These are phyloP conservation scores for Sebastes steindachneri DNA, from an alignment of 2,797 vertebrate genomes.

Conservation along the genomic window DNA sequence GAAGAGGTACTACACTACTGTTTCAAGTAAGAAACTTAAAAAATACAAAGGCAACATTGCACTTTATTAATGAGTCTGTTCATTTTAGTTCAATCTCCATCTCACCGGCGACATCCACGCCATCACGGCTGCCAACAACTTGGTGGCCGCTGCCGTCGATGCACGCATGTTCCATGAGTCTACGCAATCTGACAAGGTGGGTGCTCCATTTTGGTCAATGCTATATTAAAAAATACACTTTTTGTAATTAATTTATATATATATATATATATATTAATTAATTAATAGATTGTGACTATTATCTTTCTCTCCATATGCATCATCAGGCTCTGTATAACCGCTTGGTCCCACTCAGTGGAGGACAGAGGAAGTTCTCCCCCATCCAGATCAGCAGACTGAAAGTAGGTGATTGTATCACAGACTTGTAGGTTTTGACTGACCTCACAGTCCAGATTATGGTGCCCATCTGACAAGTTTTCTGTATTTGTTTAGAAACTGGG, in stretches of 20 bases:
- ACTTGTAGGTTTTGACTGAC: neutral
- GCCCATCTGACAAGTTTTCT: neutral
- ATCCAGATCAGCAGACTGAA: constrained; percentile 92
- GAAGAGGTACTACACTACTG: constrained; percentile 89
- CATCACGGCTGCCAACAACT: constrained; percentile 97
- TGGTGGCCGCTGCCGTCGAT: constrained; percentile 94
- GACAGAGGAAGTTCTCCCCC: constrained; percentile 90
- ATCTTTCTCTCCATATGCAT: neutral
- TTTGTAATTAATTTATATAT: neutral
- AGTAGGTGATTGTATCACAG: constrained; percentile 67
- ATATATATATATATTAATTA: neutral
- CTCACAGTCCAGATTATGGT: neutral
- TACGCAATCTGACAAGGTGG: constrained; percentile 94
- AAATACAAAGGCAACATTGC: neutral
- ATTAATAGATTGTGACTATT: neutral
- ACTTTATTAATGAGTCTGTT: neutral
- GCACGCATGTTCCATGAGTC: constrained; percentile 95
- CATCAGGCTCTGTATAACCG: constrained; percentile 93
- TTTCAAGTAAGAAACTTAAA: neutral
- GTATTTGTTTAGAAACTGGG: constrained; percentile 87
- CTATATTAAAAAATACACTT: neutral
- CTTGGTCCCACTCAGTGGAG: constrained; percentile 89
- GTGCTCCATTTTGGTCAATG: neutral
- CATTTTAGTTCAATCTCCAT: constrained; percentile 95
- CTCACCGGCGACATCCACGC: constrained; percentile 99